Conservation (phyloP, 2,797 vertebrate genomes). For the Hybognathus amarus region DNA sequence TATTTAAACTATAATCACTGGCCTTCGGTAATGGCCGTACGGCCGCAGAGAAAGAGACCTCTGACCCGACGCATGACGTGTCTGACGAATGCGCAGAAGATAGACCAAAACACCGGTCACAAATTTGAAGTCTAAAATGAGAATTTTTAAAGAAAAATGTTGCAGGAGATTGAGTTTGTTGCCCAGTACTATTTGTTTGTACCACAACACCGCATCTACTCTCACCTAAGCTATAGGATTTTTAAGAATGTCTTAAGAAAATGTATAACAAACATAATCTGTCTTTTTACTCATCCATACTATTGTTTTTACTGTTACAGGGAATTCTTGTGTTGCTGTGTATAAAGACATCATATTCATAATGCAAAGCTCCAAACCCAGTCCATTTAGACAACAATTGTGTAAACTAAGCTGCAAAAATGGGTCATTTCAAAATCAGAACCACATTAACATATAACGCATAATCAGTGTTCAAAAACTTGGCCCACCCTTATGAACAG, state of each 20-base stretch:
- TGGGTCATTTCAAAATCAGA: constrained; percentile 23
- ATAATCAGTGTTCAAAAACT: constrained; percentile 11
- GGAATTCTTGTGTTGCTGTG: background rate
- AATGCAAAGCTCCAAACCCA: constrained; percentile 17
- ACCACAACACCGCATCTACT: no score
- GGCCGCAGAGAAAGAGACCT: no score
- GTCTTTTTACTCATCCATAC: background rate
- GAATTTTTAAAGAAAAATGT: no score
- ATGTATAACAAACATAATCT: background rate
- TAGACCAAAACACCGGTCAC: no score
- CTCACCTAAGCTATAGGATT: background rate
- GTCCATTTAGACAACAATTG: background rate
- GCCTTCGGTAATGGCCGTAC: no score
- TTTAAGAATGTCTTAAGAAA: background rate
- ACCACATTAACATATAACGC: constrained; percentile 11
- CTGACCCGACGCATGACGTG: no score
- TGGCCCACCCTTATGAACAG: constrained; percentile 8
- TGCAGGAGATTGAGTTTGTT: no score
- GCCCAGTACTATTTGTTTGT: no score
- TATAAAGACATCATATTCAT: background rate
- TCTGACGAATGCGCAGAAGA: no score
- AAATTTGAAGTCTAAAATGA: no score
- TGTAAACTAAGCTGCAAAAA: constrained; percentile 24
- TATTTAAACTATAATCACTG: no score
- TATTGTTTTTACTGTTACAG: background rate